A percentile compares a stretch with the other conserved stretches of the same genome.
These are phyloP conservation scores for Mesitornis unicolor DNA, from an alignment of 2,113 vertebrate species.

Conservation along the genomic window DNA sequence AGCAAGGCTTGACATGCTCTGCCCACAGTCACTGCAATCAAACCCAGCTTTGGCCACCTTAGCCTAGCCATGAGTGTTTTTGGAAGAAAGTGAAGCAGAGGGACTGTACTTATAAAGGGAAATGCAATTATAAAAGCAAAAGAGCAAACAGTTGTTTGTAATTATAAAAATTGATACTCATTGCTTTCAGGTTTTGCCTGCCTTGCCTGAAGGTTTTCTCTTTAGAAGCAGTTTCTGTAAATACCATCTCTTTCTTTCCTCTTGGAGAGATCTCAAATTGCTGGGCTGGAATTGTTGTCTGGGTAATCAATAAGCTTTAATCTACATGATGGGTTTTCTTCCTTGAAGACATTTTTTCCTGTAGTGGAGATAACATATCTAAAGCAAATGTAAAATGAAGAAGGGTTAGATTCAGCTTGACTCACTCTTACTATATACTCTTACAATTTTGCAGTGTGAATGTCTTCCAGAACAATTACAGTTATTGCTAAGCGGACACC, in stretches of 20 bases:
- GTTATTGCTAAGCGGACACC: background rate
- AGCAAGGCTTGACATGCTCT: background rate
- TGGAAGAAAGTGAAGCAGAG: background rate
- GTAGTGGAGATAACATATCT: background rate
- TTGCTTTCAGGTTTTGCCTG: background rate
- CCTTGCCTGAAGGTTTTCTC: slow-evolving; percentile 34
- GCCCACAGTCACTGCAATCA: background rate
- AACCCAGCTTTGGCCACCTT: background rate
- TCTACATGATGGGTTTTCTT: background rate
- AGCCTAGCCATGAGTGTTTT: background rate
- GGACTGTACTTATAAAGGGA: background rate
- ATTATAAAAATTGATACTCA: background rate
- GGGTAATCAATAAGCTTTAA: slow-evolving; percentile 16
- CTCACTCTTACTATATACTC: background rate
- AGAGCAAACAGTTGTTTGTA: background rate
- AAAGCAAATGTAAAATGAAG: background rate
- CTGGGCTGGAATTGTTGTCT: background rate
- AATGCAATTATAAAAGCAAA: background rate
- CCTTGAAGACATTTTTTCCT: background rate
- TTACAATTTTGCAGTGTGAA: background rate
- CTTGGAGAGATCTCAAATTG: background rate
- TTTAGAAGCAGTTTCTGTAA: slow-evolving; percentile 35
- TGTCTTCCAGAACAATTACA: background rate
- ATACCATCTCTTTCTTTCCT: background rate
- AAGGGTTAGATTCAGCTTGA: background rate